Base-by-base conservation (phyloP, 2,888 invertebrate species). In the Heliconius cydno region DNA sequence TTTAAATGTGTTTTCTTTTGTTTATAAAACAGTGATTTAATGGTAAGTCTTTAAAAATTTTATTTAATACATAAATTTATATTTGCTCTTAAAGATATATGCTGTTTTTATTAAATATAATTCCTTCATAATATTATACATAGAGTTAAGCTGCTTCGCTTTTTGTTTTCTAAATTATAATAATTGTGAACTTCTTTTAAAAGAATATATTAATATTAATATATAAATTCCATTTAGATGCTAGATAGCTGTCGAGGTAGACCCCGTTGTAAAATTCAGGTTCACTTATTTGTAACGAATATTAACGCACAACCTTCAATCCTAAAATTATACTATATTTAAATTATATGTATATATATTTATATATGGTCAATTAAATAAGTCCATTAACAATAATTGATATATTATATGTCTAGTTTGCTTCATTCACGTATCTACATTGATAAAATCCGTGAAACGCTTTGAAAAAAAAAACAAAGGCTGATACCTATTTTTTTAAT, bases 301-400 rank as follows among this genome's bases (percentile, higher is more conserved):
- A 84, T 81, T 85, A 87, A 90, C 92, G 92, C 92, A 92, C 92
- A 92, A 92, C 90, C 90, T 86, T 87, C 87, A 88, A 83, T 87
- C 86, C 86, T 88, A 86, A 85, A 81, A 81, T 79, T 81, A 73
- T 70, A 70, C 25, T 46, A 81, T 60, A 60, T 60, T 19, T 60
- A 41, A 41, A 41, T 41, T 41, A 57, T 57, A 57, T 57, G 22
- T 57, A 57, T 22, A 57, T 57, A 57, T 57, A 70, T 82, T 83
- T 80, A 84, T 81, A 84, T 81, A 80, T 80, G 82, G 78, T 80
- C 83, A 78, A 75, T 82, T 82, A 77, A 77, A 82, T 82, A 5
- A 30, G 68, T 75, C 63, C 68, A 68, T 46, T 68, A 63, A 38
- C 12, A 22, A 30, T 66, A 25, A 13, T 34, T 57, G 13, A 15